phyloP scores from a whole-genome alignment of 2,888 invertebrate species.

The Ennomos quercinarius region DNA sequence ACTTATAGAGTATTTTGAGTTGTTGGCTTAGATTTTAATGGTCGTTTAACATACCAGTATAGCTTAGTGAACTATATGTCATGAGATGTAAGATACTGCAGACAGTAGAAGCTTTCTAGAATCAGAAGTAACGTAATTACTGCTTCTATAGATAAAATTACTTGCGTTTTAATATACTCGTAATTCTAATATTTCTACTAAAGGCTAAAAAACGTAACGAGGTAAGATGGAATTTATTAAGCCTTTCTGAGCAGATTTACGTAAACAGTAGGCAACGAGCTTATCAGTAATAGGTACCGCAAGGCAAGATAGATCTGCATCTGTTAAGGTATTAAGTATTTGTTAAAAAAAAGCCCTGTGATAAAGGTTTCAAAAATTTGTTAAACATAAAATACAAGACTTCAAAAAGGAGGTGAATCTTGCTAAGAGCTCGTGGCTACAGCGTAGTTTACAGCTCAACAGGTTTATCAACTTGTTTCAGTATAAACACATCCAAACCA shows the following conservation, averaged over 20 bases:
- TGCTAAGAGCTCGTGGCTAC: not conserved
- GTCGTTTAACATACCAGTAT: slow-evolving; percentile 18
- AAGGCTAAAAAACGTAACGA: not conserved
- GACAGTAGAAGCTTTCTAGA: slow-evolving; percentile 20
- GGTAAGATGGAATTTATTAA: not conserved
- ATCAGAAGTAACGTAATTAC: slow-evolving; percentile 12
- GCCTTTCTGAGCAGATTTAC: too few species aligned
- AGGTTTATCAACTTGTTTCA: slow-evolving; percentile 5
- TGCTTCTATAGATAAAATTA: not conserved
- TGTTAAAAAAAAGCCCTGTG: too few species aligned
- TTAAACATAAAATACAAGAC: too few species aligned
- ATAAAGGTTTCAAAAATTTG: too few species aligned
- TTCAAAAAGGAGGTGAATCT: too few species aligned
- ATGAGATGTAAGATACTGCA: slow-evolving; percentile 13
- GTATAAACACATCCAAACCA: not conserved
- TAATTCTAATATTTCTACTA: too few species aligned
- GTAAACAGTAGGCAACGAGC: too few species aligned
- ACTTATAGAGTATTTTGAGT: slow-evolving; percentile 4
- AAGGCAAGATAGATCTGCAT: too few species aligned
- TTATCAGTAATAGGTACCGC: too few species aligned
- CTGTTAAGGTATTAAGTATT: too few species aligned
- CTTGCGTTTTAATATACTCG: too few species aligned
- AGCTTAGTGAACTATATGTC: slow-evolving; percentile 14
- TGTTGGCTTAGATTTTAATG: slow-evolving; percentile 14
- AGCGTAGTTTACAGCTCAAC: not conserved